phyloP scores from a whole-genome alignment of 2,797 vertebrate genomes.

The Bovichtus diacanthus region DNA sequence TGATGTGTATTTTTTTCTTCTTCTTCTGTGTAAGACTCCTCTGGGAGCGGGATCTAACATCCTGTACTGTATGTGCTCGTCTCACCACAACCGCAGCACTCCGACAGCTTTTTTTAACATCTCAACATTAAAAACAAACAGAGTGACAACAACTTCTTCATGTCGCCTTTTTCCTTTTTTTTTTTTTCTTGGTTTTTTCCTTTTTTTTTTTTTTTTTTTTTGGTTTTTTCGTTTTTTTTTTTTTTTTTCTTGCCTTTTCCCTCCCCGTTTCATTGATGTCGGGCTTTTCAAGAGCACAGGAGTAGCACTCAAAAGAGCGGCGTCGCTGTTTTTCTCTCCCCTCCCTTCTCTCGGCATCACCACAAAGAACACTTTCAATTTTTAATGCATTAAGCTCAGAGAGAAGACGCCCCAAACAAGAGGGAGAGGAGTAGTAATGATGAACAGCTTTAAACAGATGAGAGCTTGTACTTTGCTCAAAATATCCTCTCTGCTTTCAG shows the following conservation, averaged over 20 bases:
- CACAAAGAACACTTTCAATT: conserved; percentile 77
- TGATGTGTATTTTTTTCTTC: conserved; percentile 30
- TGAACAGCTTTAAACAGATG: conserved; percentile 58
- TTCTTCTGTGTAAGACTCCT: conserved; percentile 58
- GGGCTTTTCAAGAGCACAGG: conserved; percentile 69
- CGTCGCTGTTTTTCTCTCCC: conserved; percentile 34
- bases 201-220: too few relatives aligned
- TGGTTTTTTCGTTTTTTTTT: too few relatives aligned
- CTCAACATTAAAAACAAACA: conserved; percentile 70
- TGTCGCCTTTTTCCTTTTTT: conserved; percentile 48
- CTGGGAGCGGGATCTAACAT: conserved; percentile 65
- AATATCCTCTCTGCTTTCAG: conserved; percentile 53
- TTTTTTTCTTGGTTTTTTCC: too few relatives aligned
- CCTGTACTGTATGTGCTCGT: conserved; percentile 59
- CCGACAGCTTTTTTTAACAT: conserved; percentile 58
- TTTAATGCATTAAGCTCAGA: conserved; percentile 71
- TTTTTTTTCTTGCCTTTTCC: neutral
- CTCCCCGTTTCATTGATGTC: conserved; percentile 58
- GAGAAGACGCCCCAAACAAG: conserved; percentile 62
- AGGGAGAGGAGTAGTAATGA: conserved; percentile 61
- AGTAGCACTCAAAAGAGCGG: conserved; percentile 60
- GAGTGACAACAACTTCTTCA: conserved; percentile 70
- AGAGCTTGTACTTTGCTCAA: conserved; percentile 59
- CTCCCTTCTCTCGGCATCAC: conserved; percentile 36
- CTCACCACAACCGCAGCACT: conserved; percentile 48